Evolutionary conservation across 1,140 invertebrate species (phyloP).

Genomic region (Drosophila hydei): DNA sequence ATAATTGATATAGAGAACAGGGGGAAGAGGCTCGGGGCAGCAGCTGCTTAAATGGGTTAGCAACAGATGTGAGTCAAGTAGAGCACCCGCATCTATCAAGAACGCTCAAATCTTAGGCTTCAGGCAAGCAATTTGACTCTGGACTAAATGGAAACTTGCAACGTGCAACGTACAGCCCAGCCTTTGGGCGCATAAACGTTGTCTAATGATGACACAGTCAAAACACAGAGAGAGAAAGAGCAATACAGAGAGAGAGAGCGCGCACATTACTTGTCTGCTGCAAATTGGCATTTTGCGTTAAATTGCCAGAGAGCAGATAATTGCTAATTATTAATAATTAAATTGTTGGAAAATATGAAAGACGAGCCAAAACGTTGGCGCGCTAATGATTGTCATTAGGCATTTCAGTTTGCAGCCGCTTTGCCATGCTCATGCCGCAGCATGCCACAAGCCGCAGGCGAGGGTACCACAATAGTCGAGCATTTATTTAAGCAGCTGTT

Average conservation of each 20-base stretch:
- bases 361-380: conserved; percentile 17
- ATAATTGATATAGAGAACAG: conserved; percentile 15
- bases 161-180: conserved; percentile 2
- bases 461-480: conserved; percentile 44
- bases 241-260: neutral
- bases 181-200: conserved; percentile 31
- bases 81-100: conserved; percentile 18
- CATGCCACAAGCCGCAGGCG: neutral
- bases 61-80: conserved; percentile 39
- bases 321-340: conserved; percentile 81
- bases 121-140: conserved; percentile 16
- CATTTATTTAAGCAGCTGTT: conserved; percentile 69
- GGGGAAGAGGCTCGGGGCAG: neutral
- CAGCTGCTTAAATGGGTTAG: conserved; percentile 62
- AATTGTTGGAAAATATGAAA: conserved; percentile 64
- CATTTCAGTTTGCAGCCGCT: conserved; percentile 4
- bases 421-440: neutral
- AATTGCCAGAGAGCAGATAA: conserved; percentile 59
- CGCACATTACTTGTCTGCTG: neutral
- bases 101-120: conserved; percentile 1
- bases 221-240: neutral
- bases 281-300: conserved; percentile 37
- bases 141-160: neutral
- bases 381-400: conserved; percentile 73
- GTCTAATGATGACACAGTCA: conserved; percentile 13